A percentile compares a stretch with the other conserved stretches of the same genome.
Conservation (phyloP, 1,140 invertebrate genomes). For the Phymorhynchus buccinoides region DNA sequence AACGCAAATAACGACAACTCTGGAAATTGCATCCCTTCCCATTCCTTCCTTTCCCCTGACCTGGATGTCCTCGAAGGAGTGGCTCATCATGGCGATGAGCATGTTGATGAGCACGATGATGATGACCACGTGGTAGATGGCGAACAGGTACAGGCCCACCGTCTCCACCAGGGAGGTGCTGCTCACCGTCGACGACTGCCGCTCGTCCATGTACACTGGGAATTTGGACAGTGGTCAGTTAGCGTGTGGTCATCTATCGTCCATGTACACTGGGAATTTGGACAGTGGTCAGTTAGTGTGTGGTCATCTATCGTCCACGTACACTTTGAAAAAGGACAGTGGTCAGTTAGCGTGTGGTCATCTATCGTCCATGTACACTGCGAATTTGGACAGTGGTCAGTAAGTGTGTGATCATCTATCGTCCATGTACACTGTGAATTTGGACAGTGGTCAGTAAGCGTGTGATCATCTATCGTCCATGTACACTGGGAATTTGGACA, state of each 20-base stretch:
- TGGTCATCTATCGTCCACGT: constrained; percentile 30
- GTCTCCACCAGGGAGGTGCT: constrained; percentile 72
- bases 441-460: not conserved
- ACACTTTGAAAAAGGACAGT: constrained; percentile 27
- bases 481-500: constrained; percentile 32
- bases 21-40: too few relatives aligned
- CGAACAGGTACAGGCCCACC: constrained; percentile 77
- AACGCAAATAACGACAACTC: too few relatives aligned
- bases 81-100: constrained; percentile 79
- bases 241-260: not conserved
- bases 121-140: constrained; percentile 76
- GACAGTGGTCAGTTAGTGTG: not conserved
- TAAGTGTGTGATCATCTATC: not conserved
- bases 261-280: constrained; percentile 38
- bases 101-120: constrained; percentile 79
- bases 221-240: not conserved
- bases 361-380: constrained; percentile 44
- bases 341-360: too few relatives aligned
- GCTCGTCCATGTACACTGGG: constrained; percentile 45
- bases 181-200: constrained; percentile 52
- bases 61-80: constrained; percentile 78
- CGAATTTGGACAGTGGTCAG: not conserved
- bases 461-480: constrained; percentile 2
- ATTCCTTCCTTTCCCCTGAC: too few relatives aligned
- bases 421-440: constrained; percentile 37